Conservation (phyloP, 92 coral and sea anemone species). For the Pocillopora grandis region DNA sequence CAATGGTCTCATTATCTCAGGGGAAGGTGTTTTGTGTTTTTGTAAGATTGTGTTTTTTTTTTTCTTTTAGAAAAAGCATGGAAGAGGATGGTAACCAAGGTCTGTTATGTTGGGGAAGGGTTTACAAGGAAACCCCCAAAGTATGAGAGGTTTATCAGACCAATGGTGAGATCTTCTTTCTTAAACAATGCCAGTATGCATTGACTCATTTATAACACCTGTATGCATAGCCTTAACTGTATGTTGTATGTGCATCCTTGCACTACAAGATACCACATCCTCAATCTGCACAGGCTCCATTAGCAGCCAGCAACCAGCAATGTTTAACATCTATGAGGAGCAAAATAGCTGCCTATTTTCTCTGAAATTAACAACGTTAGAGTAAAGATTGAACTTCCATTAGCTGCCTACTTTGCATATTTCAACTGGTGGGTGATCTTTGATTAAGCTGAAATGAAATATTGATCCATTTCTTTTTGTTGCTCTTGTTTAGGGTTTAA, state of each 20-base stretch:
- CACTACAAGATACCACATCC: no score
- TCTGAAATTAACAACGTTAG: no score
- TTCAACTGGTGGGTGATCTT: neutral
- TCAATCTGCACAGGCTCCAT: no score
- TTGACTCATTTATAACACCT: neutral
- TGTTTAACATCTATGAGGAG: no score
- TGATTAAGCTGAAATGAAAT: neutral
- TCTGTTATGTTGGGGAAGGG: slow-evolving; percentile 98
- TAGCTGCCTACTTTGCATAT: no score
- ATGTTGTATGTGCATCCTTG: no score
- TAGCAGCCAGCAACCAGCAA: no score
- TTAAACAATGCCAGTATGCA: neutral
- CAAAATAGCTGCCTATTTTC: no score
- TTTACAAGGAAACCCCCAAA: slow-evolving; percentile 99
- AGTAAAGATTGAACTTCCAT: no score
- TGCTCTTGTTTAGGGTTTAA: slow-evolving; percentile 58
- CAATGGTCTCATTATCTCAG: neutral
- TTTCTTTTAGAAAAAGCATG: slow-evolving; percentile 80
- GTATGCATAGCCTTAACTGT: no score
- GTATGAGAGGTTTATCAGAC: slow-evolving; percentile 97
- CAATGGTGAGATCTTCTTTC: slow-evolving; percentile 74
- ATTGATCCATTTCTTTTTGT: neutral
- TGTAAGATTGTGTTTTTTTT: neutral
- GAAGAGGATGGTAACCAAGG: slow-evolving; percentile 99
- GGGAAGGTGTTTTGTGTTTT: neutral